phyloP scores from a whole-genome alignment of 1,140 invertebrate genomes.

The Onthophagus taurus region DNA sequence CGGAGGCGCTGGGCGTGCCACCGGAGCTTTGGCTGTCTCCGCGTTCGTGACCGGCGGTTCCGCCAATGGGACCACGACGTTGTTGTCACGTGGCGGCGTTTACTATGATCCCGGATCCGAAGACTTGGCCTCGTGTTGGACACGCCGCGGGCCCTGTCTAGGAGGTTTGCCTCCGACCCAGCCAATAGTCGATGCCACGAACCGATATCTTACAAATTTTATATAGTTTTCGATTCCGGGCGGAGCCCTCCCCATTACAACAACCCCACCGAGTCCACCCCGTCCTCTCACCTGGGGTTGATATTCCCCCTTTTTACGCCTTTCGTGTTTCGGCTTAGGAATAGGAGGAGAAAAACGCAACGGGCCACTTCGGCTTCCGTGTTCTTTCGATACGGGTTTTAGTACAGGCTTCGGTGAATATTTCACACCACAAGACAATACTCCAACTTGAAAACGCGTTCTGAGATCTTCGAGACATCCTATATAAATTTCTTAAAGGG shows the following conservation, averaged over 20 bases:
- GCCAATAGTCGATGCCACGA: slow-evolving; percentile 15
- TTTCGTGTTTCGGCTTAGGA: slow-evolving; percentile 1
- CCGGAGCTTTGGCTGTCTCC: slow-evolving; percentile 14
- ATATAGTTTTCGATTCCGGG: background rate
- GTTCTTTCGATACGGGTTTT: no score
- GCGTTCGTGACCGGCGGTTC: slow-evolving; percentile 16
- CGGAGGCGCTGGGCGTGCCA: slow-evolving; percentile 16
- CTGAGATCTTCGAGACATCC: no score
- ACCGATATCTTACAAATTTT: slow-evolving; percentile 13
- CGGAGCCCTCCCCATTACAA: background rate
- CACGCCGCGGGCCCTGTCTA: slow-evolving; percentile 29
- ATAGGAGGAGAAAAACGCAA: no score
- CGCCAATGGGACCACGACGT: slow-evolving; percentile 14
- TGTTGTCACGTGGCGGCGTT: slow-evolving; percentile 13
- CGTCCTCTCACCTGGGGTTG: background rate
- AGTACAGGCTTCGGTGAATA: no score
- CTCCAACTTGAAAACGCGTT: no score
- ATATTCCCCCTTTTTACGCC: background rate
- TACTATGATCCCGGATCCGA: slow-evolving; percentile 14
- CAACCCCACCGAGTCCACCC: background rate
- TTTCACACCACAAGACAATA: no score
- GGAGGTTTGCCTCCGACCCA: slow-evolving; percentile 15
- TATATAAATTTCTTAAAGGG: no score
- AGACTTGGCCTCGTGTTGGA: slow-evolving; percentile 28
- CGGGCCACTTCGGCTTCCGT: no score